Evolutionary conservation across 2,888 invertebrate species (phyloP).

Genomic region (Hartigia nigra): DNA sequence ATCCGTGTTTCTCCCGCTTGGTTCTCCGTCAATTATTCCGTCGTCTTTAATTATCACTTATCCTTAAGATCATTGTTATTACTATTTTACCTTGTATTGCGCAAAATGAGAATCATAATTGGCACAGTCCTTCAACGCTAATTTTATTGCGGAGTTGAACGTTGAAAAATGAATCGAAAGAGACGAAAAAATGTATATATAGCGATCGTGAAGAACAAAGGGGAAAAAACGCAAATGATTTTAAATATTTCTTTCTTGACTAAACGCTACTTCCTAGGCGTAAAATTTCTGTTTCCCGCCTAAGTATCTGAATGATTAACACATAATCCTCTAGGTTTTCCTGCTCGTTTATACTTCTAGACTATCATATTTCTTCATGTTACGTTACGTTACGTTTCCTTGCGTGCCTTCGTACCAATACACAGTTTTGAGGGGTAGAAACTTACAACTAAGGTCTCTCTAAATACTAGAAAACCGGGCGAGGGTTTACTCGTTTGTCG

Average conservation of each 20-base stretch:
- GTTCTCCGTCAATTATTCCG: neutral
- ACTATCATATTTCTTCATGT: neutral
- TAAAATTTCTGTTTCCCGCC: neutral
- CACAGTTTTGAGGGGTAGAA: conserved; percentile 32
- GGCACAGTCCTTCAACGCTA: neutral
- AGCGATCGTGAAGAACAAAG: neutral
- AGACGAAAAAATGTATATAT: neutral
- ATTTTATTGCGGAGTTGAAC: neutral
- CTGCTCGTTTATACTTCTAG: neutral
- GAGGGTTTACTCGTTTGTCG: neutral
- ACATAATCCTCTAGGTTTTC: neutral
- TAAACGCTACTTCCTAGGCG: neutral
- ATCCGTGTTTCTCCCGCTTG: neutral
- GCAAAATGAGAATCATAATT: neutral
- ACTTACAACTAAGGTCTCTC: conserved; percentile 31
- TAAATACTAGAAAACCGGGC: conserved; percentile 35
- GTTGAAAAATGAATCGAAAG: neutral
- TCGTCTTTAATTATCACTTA: neutral
- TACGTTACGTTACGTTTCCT: conserved; percentile 16
- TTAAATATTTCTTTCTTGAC: neutral
- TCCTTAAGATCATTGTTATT: neutral
- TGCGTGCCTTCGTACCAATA: conserved; percentile 12
- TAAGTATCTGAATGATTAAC: neutral
- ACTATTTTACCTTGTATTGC: neutral
- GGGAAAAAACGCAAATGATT: neutral